Conservation (phyloP, 2,888 invertebrate genomes). For the Notodonta dromedarius region DNA sequence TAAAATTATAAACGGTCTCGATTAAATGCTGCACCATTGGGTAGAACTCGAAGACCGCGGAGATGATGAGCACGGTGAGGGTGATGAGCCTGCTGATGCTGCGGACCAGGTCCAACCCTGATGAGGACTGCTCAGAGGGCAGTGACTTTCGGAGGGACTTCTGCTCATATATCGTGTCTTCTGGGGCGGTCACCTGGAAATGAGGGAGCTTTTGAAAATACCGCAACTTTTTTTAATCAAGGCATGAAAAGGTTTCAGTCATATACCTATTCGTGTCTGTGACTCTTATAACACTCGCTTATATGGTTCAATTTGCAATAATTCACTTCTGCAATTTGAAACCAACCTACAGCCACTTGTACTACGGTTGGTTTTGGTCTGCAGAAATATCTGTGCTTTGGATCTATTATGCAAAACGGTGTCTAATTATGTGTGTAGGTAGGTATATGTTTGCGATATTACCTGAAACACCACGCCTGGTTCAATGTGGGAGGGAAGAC, state of each 20-base stretch:
- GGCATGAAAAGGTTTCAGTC: too few relatives aligned
- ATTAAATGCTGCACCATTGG: conserved; percentile 53
- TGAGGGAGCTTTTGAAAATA: neutral
- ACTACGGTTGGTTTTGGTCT: too few relatives aligned
- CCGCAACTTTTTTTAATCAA: too few relatives aligned
- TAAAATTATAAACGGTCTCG: conserved; percentile 37
- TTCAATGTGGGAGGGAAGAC: conserved; percentile 61
- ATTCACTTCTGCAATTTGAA: too few relatives aligned
- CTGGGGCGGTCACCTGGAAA: conserved; percentile 67
- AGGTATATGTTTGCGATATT: conserved; percentile 23
- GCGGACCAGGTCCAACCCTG: conserved; percentile 53
- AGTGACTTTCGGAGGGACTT: conserved; percentile 64
- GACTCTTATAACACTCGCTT: too few relatives aligned
- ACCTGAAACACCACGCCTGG: conserved; percentile 73
- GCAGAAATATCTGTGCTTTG: too few relatives aligned
- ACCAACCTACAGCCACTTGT: too few relatives aligned
- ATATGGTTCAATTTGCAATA: too few relatives aligned
- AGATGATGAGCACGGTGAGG: conserved; percentile 50
- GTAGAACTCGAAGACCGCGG: conserved; percentile 62
- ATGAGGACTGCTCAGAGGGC: conserved; percentile 28
- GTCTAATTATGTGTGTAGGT: neutral
- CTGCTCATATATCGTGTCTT: conserved; percentile 41
- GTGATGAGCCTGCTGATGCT: conserved; percentile 57
- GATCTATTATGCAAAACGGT: too few relatives aligned
- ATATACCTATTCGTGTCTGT: too few relatives aligned